Evolutionary conservation across 1,140 invertebrate genomes (phyloP).

Genomic region (Pseudomyrmex dendroicus): DNA sequence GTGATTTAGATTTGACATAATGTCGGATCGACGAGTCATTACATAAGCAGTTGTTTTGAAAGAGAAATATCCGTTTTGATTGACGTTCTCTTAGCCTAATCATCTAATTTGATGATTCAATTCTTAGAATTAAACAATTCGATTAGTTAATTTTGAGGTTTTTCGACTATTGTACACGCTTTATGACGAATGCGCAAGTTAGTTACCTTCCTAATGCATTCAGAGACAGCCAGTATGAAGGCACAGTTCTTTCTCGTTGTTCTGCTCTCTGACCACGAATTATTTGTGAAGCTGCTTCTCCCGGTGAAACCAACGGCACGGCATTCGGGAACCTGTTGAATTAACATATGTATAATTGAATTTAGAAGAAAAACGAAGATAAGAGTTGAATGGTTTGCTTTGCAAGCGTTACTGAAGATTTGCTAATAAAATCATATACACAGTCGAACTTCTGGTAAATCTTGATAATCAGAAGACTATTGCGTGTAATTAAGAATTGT

Average conservation of each 20-base stretch:
- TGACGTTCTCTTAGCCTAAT: too few species aligned
- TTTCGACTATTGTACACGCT: neutral
- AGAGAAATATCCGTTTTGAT: too few species aligned
- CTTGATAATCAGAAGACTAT: neutral
- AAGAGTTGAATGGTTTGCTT: neutral
- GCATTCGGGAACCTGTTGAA: slow-evolving; percentile 87
- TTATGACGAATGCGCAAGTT: neutral
- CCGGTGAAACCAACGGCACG: slow-evolving; percentile 88
- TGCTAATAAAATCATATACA: neutral
- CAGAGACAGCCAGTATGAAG: slow-evolving; percentile 77
- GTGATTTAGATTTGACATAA: too few species aligned
- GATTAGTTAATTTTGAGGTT: too few species aligned
- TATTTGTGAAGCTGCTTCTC: slow-evolving; percentile 88
- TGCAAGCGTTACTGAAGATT: too few species aligned
- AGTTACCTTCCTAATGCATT: slow-evolving; percentile 80
- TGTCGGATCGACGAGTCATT: too few species aligned
- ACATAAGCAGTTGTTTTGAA: too few species aligned
- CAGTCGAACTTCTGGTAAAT: too few species aligned
- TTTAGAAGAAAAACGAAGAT: neutral
- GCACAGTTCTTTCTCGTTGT: slow-evolving; percentile 85
- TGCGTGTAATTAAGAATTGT: neutral
- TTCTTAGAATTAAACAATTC: too few species aligned
- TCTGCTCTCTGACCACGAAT: slow-evolving; percentile 88
- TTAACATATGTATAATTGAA: neutral
- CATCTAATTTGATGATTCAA: too few species aligned